These are phyloP conservation scores for Dasyurus viverrinus DNA, from an alignment of 2,113 vertebrate genomes.

Conservation along the genomic window DNA sequence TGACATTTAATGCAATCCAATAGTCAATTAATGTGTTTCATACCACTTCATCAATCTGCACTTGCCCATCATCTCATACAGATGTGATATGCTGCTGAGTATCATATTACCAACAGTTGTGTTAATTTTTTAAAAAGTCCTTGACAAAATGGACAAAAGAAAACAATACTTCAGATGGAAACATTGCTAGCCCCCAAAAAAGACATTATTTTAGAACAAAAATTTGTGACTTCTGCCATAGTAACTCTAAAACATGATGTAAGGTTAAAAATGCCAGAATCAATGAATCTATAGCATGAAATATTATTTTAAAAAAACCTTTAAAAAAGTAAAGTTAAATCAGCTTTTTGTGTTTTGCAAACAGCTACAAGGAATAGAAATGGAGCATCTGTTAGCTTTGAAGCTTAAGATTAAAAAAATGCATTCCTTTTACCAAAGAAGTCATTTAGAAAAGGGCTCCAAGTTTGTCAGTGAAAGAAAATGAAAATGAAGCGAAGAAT, in stretches of 20 bases:
- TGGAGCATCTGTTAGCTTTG: not conserved
- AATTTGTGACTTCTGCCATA: not conserved
- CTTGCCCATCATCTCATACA: not conserved
- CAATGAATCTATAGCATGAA: too few species aligned
- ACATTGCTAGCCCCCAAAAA: not conserved
- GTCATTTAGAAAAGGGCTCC: not conserved
- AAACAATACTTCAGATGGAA: not conserved
- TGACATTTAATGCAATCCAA: not conserved
- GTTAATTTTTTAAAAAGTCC: not conserved
- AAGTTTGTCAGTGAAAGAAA: not conserved
- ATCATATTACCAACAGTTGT: not conserved
- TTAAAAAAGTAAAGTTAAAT: not conserved
- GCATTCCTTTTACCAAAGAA: not conserved
- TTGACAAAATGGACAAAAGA: not conserved
- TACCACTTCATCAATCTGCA: not conserved
- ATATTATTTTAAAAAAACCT: not conserved
- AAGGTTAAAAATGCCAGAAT: not conserved
- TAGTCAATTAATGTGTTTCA: not conserved
- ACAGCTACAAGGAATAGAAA: not conserved
- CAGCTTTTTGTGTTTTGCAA: not conserved
- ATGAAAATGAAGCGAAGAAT: not conserved
- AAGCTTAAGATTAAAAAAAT: not conserved
- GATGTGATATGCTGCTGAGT: not conserved
- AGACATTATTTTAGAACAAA: not conserved
- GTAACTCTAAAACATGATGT: not conserved